Conservation (phyloP, 2,888 invertebrate species). For the Neoaliturus tenellus region DNA sequence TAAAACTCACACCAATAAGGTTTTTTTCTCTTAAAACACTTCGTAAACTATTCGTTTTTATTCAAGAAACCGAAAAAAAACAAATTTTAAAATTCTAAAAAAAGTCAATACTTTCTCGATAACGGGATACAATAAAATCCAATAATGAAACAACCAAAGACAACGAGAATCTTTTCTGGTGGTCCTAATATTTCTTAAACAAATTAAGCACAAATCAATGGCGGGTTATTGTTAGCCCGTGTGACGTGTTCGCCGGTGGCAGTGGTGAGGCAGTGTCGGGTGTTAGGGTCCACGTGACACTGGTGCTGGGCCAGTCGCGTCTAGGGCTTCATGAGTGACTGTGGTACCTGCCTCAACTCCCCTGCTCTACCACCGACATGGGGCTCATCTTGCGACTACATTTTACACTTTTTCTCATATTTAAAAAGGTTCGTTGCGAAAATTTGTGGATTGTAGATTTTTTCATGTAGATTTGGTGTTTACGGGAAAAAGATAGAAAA, state of each 20-base stretch:
- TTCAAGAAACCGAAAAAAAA: too few relatives aligned
- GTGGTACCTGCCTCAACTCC: neutral
- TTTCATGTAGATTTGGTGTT: neutral
- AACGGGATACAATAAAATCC: too few relatives aligned
- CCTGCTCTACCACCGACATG: constrained; percentile 1
- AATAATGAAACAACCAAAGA: too few relatives aligned
- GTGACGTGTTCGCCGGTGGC: neutral
- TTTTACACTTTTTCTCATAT: constrained; percentile 50
- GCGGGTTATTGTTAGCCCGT: neutral
- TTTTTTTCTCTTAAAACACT: too few relatives aligned
- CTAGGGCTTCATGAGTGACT: constrained; percentile 40
- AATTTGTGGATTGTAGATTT: neutral
- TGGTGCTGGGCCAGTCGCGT: constrained; percentile 8
- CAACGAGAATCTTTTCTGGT: neutral
- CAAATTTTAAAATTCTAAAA: too few relatives aligned
- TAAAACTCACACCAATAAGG: too few relatives aligned
- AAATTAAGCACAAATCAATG: constrained; percentile 13
- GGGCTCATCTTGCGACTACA: constrained; percentile 49
- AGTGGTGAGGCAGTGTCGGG: neutral
- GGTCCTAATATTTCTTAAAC: neutral
- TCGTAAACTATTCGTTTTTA: too few relatives aligned
- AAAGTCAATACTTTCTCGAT: too few relatives aligned
- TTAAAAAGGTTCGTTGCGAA: constrained; percentile 37
- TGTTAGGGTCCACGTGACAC: constrained; percentile 13
- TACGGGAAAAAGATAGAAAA: too few relatives aligned